phyloP scores from a whole-genome alignment of 2,888 invertebrate species.

The Volucella bombylans region DNA sequence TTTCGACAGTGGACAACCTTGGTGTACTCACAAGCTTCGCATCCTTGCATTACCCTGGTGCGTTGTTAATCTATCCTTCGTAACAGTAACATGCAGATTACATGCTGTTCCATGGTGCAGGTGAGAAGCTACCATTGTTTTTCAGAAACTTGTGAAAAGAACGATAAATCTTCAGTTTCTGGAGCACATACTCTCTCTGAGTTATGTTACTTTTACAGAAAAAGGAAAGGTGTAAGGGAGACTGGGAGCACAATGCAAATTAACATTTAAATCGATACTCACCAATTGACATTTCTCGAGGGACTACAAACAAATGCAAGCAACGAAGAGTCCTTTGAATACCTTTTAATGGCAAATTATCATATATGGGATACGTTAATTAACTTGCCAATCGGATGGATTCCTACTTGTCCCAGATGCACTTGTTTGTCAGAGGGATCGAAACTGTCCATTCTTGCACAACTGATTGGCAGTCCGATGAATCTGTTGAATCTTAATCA shows the following conservation, averaged over 20 bases:
- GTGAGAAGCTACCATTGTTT: constrained; percentile 19
- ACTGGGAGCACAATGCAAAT: constrained; percentile 7
- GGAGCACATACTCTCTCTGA: constrained; percentile 7
- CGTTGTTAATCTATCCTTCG: constrained; percentile 31
- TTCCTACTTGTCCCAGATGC: constrained; percentile 1
- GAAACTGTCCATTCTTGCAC: background rate
- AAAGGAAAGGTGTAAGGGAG: too few species aligned
- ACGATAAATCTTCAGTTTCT: constrained; percentile 36
- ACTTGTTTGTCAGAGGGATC: background rate
- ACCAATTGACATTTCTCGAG: background rate
- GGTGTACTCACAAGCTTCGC: constrained; percentile 4
- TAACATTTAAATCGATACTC: constrained; percentile 28
- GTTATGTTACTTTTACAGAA: background rate
- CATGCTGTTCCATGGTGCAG: background rate
- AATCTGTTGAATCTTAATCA: constrained; percentile 10
- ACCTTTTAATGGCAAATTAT: constrained; percentile 35
- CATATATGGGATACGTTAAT: constrained; percentile 38
- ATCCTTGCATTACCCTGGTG: constrained; percentile 11
- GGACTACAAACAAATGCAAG: background rate
- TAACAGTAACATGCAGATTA: constrained; percentile 14
- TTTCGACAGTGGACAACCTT: constrained; percentile 6
- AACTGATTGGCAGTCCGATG: constrained; percentile 23
- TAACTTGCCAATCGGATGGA: constrained; percentile 27
- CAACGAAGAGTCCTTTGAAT: background rate
- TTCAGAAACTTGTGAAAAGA: constrained; percentile 25